Evolutionary conservation across 2,888 invertebrate genomes (phyloP).

Genomic region (Elgonia sp.): DNA sequence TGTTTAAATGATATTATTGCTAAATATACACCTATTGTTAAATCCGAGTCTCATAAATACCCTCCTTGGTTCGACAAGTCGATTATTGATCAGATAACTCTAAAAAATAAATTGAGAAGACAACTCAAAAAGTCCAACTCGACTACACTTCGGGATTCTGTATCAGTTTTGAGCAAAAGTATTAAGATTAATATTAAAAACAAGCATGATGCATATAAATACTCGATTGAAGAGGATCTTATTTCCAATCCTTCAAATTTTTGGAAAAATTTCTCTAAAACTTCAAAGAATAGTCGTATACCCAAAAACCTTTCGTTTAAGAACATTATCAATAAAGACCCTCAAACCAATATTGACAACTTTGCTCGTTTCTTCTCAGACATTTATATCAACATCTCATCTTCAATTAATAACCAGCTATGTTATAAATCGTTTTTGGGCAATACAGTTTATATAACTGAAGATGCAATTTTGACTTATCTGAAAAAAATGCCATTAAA

Average conservation of each 20-base stretch:
- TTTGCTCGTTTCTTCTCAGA: neutral
- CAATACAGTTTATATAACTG: neutral
- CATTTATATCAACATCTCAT: neutral
- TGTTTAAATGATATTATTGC: neutral
- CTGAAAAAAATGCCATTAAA: neutral
- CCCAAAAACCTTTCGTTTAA: neutral
- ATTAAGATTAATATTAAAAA: neutral
- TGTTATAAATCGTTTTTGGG: neutral
- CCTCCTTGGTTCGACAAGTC: neutral
- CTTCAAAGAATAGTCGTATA: neutral
- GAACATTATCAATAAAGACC: neutral
- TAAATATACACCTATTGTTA: neutral
- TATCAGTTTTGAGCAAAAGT: neutral
- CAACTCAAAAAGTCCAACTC: neutral
- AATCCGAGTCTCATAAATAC: neutral
- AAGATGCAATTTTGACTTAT: neutral
- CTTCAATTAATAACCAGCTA: too few relatives aligned
- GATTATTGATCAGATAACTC: neutral
- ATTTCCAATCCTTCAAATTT: too few relatives aligned
- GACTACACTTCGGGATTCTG: too few relatives aligned
- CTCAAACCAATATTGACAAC: neutral
- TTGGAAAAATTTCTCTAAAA: too few relatives aligned
- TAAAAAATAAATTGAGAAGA: neutral
- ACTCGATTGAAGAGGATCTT: too few relatives aligned
- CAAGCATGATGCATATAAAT: too few relatives aligned